Conservation (phyloP, 2,113 vertebrate genomes). For the Melospiza melodia region DNA sequence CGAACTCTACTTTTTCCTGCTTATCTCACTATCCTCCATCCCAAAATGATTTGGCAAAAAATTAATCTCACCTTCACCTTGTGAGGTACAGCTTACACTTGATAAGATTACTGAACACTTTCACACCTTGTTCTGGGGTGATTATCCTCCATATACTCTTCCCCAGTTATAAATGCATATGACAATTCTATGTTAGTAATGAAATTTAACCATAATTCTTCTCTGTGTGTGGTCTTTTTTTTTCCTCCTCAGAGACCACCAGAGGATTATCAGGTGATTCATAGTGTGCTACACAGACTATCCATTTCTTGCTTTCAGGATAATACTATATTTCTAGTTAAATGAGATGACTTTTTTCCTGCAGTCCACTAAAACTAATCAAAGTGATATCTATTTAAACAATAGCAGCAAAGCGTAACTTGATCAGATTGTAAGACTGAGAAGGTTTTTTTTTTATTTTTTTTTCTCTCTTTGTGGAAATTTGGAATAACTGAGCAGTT, state of each 20-base stretch:
- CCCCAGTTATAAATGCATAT: background rate
- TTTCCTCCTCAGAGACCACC: background rate
- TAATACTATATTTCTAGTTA: background rate
- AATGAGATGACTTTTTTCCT: background rate
- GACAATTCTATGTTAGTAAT: background rate
- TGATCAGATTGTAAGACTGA: conserved; percentile 2
- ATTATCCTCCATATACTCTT: background rate
- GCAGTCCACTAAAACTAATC: background rate
- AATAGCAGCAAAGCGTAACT: background rate
- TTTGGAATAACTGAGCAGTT: conserved; percentile 77
- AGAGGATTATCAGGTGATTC: background rate
- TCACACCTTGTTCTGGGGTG: background rate
- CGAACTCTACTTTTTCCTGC: background rate
- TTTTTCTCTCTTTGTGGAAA: conserved; percentile 55
- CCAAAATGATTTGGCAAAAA: background rate
- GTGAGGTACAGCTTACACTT: background rate
- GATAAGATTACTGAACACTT: background rate
- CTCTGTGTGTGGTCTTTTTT: background rate
- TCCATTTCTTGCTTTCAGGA: background rate
- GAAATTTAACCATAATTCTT: background rate
- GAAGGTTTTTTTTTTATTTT: background rate
- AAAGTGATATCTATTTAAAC: background rate
- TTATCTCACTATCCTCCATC: background rate
- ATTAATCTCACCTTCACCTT: background rate
- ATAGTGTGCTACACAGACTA: background rate